Conservation (phyloP, 1,140 invertebrate species). For the Trachymyrmex septentrionalis region DNA sequence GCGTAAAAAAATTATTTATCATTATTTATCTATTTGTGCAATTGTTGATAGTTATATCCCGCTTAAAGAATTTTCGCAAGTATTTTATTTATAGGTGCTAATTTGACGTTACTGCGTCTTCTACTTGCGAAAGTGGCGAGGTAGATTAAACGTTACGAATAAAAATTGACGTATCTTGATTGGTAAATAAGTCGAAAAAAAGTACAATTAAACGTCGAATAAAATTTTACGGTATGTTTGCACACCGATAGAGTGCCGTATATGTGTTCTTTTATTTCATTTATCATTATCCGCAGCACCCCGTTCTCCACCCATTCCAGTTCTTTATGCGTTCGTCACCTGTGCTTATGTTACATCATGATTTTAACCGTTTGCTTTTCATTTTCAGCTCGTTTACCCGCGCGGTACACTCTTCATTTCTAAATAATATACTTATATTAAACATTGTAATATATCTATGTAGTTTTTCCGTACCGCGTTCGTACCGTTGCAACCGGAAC, state of each 20-base stretch:
- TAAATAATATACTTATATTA: constrained; percentile 30
- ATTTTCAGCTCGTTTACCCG: constrained; percentile 52
- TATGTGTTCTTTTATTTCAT: constrained; percentile 75
- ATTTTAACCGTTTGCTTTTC: constrained; percentile 55
- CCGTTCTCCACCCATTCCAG: neutral
- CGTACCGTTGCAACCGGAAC: constrained; percentile 60
- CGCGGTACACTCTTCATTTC: constrained; percentile 24
- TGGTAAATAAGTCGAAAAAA: neutral
- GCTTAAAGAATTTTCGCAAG: constrained; percentile 10
- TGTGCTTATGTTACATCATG: constrained; percentile 36
- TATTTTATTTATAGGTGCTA: neutral
- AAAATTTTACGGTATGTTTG: constrained; percentile 47
- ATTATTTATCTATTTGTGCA: neutral
- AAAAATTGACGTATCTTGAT: neutral
- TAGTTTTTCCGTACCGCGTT: constrained; percentile 16
- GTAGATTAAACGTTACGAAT: neutral
- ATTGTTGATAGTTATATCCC: neutral
- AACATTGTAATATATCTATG: neutral
- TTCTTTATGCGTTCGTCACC: constrained; percentile 19
- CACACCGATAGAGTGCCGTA: constrained; percentile 76
- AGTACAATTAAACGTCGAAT: constrained; percentile 11
- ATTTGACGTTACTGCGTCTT: neutral
- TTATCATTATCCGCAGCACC: constrained; percentile 37
- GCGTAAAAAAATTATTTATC: neutral
- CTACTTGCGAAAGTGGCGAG: constrained; percentile 7